A percentile compares a stretch with the other conserved stretches of the same genome.
phyloP scores from a whole-genome alignment of 2,888 invertebrate genomes.

The Eurytoma adleriae region DNA sequence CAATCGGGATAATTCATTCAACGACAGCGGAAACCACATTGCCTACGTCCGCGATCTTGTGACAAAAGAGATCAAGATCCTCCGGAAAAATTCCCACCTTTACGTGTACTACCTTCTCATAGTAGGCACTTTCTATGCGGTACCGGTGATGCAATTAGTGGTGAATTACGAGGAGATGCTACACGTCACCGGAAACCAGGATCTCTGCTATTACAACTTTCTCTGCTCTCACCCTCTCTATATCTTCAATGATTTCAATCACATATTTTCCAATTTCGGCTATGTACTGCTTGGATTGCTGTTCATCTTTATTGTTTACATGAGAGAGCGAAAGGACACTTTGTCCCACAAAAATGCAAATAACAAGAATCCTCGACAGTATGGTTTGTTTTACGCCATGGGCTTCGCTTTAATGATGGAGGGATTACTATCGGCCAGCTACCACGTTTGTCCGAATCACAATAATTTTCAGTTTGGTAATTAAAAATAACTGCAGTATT shows the following conservation, averaged over 20 bases:
- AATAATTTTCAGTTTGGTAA: slow-evolving; percentile 94
- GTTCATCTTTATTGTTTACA: slow-evolving; percentile 84
- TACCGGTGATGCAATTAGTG: slow-evolving; percentile 91
- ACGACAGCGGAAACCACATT: too few relatives aligned
- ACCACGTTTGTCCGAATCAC: slow-evolving; percentile 92
- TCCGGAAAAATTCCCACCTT: slow-evolving; percentile 81
- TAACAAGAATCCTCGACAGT: slow-evolving; percentile 86
- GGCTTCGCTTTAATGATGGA: slow-evolving; percentile 91
- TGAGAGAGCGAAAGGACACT: slow-evolving; percentile 76
- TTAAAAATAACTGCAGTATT: too few relatives aligned
- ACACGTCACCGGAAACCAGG: slow-evolving; percentile 89
- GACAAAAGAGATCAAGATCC: slow-evolving; percentile 80
- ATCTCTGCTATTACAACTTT: slow-evolving; percentile 94
- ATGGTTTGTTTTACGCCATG: slow-evolving; percentile 91
- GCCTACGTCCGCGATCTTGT: slow-evolving; percentile 83
- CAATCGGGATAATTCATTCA: too few relatives aligned
- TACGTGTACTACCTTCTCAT: slow-evolving; percentile 88
- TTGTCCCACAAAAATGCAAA: too few relatives aligned
- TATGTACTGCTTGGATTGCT: slow-evolving; percentile 88
- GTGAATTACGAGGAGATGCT: slow-evolving; percentile 89
- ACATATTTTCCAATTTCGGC: slow-evolving; percentile 90
- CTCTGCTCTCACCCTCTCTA: slow-evolving; percentile 89
- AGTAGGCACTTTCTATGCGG: slow-evolving; percentile 88
- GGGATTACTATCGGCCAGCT: slow-evolving; percentile 90
- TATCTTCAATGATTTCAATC: slow-evolving; percentile 89